Conservation (phyloP, 1,140 invertebrate genomes). For the Drosophila ambigua region DNA sequence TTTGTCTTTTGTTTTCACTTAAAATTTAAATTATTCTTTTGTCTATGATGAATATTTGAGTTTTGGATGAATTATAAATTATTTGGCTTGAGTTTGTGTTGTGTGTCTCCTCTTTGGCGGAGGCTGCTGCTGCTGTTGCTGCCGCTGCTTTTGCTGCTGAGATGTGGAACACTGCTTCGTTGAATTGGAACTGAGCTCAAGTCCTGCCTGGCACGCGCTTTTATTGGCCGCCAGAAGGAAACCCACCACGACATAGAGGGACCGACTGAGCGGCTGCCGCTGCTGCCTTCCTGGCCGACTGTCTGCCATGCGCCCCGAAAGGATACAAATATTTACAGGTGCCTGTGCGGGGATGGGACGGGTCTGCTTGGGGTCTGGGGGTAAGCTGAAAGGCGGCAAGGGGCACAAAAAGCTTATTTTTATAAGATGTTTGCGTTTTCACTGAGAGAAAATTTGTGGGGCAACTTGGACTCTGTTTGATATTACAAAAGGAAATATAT, state of each 20-base stretch:
- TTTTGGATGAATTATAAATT: conserved; percentile 39
- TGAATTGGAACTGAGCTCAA: conserved; percentile 71
- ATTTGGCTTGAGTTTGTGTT: conserved; percentile 14
- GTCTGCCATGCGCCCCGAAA: conserved; percentile 39
- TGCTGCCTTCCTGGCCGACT: conserved; percentile 41
- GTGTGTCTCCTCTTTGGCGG: conserved; percentile 13
- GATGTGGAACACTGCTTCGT: conserved; percentile 72
- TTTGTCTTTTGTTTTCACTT: not conserved
- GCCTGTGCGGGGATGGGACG: conserved; percentile 11
- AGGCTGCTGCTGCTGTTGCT: conserved; percentile 19
- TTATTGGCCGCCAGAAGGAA: conserved; percentile 66
- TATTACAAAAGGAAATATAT: too few species aligned
- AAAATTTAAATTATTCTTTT: conserved; percentile 16
- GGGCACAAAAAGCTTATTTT: conserved; percentile 34
- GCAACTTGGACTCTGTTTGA: too few species aligned
- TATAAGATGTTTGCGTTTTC: too few species aligned
- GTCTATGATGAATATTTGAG: conserved; percentile 20
- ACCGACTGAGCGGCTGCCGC: not conserved
- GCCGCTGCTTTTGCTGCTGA: conserved; percentile 16
- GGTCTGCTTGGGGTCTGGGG: conserved; percentile 6
- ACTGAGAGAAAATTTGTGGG: too few species aligned
- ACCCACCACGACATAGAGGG: conserved; percentile 62
- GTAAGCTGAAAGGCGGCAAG: conserved; percentile 6
- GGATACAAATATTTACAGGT: conserved; percentile 79
- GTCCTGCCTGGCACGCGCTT: conserved; percentile 44